phyloP scores from a whole-genome alignment of 2,113 vertebrate genomes.

The Bambusicola thoracicus region DNA sequence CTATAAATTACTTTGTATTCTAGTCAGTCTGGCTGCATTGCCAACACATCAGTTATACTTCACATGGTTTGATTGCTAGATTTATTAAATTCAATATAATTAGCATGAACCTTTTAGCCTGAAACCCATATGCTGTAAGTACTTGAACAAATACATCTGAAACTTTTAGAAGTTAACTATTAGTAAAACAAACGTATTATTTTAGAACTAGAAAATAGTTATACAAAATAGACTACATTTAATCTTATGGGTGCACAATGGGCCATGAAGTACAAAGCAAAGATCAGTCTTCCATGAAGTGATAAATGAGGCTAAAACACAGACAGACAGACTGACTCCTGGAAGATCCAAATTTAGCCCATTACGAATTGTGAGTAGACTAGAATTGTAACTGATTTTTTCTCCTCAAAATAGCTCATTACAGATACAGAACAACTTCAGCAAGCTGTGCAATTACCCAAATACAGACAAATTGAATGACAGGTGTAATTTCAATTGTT shows the following conservation, averaged over 20 bases:
- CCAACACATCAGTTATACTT: background rate
- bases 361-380: background rate
- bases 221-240: background rate
- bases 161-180: background rate
- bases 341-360: constrained; percentile 49
- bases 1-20: background rate
- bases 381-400: constrained; percentile 58
- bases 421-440: constrained; percentile 49
- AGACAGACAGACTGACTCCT: constrained; percentile 56
- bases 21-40: constrained; percentile 10
- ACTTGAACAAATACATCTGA: background rate
- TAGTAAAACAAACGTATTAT: constrained; percentile 14
- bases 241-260: constrained; percentile 33
- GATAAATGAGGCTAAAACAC: constrained; percentile 25
- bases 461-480: constrained; percentile 45
- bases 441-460: constrained; percentile 34
- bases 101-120: background rate
- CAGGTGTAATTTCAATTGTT: constrained; percentile 13
- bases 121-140: background rate
- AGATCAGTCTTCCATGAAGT: constrained; percentile 26
- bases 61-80: background rate
- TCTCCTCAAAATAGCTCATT: constrained; percentile 37
- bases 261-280: constrained; percentile 61
- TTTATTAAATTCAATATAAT: constrained; percentile 26
- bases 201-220: background rate